Conservation (phyloP, 2,888 invertebrate genomes). For the Aproaerema taeniolella region DNA sequence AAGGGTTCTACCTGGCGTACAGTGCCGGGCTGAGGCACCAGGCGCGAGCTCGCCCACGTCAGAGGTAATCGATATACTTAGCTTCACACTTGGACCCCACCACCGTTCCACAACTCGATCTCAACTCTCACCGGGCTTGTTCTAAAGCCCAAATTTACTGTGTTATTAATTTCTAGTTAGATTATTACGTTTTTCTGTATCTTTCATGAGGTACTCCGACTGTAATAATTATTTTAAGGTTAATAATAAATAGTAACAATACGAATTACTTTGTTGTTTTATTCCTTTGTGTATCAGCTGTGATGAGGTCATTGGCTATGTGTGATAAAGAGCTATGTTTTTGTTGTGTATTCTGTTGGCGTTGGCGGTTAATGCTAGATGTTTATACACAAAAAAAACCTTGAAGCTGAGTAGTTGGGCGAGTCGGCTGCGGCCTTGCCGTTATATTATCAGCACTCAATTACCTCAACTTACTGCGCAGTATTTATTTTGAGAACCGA, state of each 20-base stretch:
- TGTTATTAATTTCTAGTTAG: slow-evolving; percentile 70
- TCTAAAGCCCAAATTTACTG: slow-evolving; percentile 66
- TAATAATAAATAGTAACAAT: slow-evolving; percentile 46
- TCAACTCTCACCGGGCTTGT: slow-evolving; percentile 64
- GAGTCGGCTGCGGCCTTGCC: slow-evolving; percentile 39
- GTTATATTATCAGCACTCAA: slow-evolving; percentile 28
- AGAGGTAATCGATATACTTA: slow-evolving; percentile 29
- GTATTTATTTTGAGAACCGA: too few species aligned
- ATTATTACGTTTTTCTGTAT: slow-evolving; percentile 57
- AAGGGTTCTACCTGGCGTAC: slow-evolving; percentile 54
- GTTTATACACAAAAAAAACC: slow-evolving; percentile 74
- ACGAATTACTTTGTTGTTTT: slow-evolving; percentile 33
- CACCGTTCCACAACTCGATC: slow-evolving; percentile 68
- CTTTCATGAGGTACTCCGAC: slow-evolving; percentile 49
- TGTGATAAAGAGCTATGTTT: slow-evolving; percentile 16
- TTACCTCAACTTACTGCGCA: slow-evolving; percentile 30
- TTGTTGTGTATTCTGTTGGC: slow-evolving; percentile 18
- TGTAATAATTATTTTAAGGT: slow-evolving; percentile 65
- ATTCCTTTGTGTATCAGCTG: slow-evolving; percentile 23
- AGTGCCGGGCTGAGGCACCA: slow-evolving; percentile 20
- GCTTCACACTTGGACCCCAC: slow-evolving; percentile 36
- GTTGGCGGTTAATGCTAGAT: slow-evolving; percentile 26
- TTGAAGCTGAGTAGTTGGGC: slow-evolving; percentile 41
- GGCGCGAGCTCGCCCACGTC: slow-evolving; percentile 9
- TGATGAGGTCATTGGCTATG: slow-evolving; percentile 25